These are phyloP conservation scores for Thalassaphorura encarpata DNA, from an alignment of 1,140 invertebrate species.

Conservation along the genomic window DNA sequence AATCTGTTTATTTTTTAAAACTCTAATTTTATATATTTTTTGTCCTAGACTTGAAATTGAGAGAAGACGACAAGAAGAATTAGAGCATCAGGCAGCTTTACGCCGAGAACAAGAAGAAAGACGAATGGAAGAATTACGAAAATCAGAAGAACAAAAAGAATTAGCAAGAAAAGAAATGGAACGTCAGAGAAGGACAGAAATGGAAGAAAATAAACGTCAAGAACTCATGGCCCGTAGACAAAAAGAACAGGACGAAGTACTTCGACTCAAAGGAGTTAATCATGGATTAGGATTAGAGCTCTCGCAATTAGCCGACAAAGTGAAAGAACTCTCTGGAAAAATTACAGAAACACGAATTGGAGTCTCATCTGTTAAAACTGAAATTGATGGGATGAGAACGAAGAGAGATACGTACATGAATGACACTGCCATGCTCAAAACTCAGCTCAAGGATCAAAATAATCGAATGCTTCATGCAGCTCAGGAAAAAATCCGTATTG, in stretches of 20 bases:
- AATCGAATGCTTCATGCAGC: conserved; percentile 60
- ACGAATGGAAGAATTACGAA: conserved; percentile 58
- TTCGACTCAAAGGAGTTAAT: conserved; percentile 81
- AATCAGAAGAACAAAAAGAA: conserved; percentile 67
- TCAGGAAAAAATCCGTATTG: conserved; percentile 71
- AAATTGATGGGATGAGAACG: conserved; percentile 89
- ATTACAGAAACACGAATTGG: conserved; percentile 77
- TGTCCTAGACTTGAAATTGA: conserved; percentile 49
- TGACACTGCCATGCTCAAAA: conserved; percentile 80
- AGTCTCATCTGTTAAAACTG: conserved; percentile 84
- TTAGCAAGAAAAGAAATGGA: conserved; percentile 80
- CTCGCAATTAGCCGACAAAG: conserved; percentile 66
- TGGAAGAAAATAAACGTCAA: conserved; percentile 86
- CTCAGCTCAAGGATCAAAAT: conserved; percentile 69
- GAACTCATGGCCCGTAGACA: conserved; percentile 75
- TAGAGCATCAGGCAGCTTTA: conserved; percentile 65
- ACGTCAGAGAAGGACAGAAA: conserved; percentile 76
- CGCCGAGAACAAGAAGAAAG: conserved; percentile 69
- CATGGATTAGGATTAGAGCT: conserved; percentile 74
- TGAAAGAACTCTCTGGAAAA: conserved; percentile 73
- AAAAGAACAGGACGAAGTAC: conserved; percentile 75
- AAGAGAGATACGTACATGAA: conserved; percentile 79
- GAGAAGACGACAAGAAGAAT: conserved; percentile 52
- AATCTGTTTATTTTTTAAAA: conserved; percentile 1
- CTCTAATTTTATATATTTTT: too few relatives aligned